These are phyloP conservation scores for Urocolius indicus DNA, from an alignment of 2,113 vertebrate species.

Conservation along the genomic window DNA sequence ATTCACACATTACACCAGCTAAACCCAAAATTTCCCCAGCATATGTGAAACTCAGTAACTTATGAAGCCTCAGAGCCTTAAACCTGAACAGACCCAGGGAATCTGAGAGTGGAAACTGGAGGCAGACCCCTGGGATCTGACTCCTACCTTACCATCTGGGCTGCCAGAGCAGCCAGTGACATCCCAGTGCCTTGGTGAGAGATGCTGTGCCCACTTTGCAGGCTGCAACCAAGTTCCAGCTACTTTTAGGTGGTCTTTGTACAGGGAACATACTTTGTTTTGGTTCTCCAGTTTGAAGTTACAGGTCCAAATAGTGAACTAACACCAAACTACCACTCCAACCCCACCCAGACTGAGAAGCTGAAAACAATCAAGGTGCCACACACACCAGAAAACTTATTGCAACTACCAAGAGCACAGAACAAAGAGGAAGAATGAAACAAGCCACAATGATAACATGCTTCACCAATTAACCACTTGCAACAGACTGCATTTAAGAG, in stretches of 20 bases:
- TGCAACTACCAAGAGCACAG: not conserved
- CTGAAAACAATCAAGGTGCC: not conserved
- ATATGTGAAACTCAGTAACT: rapidly evolving
- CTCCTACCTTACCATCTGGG: not conserved
- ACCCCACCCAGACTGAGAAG: not conserved
- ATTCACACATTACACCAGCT: not conserved
- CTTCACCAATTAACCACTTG: not conserved
- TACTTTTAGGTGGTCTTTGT: not conserved
- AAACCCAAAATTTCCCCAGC: not conserved
- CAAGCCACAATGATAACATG: not conserved
- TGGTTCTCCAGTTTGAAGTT: not conserved
- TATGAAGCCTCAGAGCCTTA: not conserved
- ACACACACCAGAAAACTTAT: not conserved
- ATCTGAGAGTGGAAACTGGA: not conserved
- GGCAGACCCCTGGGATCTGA: not conserved
- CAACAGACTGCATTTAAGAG: not conserved
- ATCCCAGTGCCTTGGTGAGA: rapidly evolving
- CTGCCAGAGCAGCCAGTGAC: not conserved
- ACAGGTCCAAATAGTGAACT: not conserved
- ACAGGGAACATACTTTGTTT: not conserved
- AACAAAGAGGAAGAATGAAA: not conserved
- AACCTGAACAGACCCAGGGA: not conserved
- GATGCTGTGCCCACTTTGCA: not conserved
- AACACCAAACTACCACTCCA: not conserved
- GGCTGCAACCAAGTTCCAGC: not conserved